Base-by-base conservation (phyloP, 1,140 invertebrate genomes). In the Drosophila kohkoa region DNA sequence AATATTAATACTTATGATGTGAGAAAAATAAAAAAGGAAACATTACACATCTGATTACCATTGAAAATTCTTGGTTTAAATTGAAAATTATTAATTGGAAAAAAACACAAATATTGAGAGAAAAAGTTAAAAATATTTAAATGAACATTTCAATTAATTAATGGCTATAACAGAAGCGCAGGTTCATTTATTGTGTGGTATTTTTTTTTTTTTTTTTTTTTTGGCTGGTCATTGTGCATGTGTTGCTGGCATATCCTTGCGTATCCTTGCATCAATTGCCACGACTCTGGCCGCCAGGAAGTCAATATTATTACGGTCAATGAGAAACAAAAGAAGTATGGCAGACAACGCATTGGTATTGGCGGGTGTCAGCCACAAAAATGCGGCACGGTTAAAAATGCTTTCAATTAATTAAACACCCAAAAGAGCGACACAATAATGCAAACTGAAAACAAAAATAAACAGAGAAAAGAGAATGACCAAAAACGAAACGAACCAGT, bases 401-500 rank as follows among this genome's bases (percentile, higher is more conserved):
- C 75, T 88, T 83, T 89, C 85, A 88, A 88, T 88, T 88, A 88
- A 88, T 88, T 88, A 88, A 88, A 89, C 83, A 89, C 83, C 80
- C 76, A 65, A 88, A 81, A 77, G 20, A 25, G 72, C 75, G 64
- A 79, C 57, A 69, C 62, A 63, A 76, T 67, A 70, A 82, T 69
- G 72, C 81, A 78, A 51, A 30, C 64, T 64, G 76, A 65, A 77
- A 51, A 30, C 64, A 60, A 72, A 65, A 77, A 54, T 68, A 65
- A 45, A 15, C 57, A 49, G 76, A 60, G 68, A 65, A 49, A 66
- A 72, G 45, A 68, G 67, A 72, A 49, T 63, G 58, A 51, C 45
- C 62, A 43, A 52, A 43, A 43, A 13, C 11, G n/a, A 65, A 67
- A 58, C 54, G 41, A 48, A 13, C 51, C 66, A 51, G 57, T 41